These are phyloP conservation scores for Andrena chrysosceles DNA, from an alignment of 2,888 invertebrate genomes.

Conservation along the genomic window DNA sequence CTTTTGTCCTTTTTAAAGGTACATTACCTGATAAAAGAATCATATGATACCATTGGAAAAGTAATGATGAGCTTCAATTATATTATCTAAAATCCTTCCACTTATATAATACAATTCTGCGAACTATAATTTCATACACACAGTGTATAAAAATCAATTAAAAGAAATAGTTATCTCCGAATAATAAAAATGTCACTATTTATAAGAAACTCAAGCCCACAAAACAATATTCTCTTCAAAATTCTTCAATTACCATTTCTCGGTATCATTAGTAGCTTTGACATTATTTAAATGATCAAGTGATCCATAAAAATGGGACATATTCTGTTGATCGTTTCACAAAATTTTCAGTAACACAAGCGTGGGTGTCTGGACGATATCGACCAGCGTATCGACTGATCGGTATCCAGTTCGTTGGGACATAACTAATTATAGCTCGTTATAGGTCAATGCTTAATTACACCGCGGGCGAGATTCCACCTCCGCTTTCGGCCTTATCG, in stretches of 20 bases:
- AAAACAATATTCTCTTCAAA: neutral
- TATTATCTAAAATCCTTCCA: no score
- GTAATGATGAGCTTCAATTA: no score
- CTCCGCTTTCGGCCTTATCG: constrained; percentile 78
- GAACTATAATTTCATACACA: no score
- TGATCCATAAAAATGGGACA: neutral
- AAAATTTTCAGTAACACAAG: constrained; percentile 27
- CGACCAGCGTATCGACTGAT: constrained; percentile 77
- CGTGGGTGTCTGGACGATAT: constrained; percentile 72
- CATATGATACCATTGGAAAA: no score
- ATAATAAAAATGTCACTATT: no score
- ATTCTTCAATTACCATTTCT: neutral
- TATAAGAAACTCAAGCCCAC: neutral
- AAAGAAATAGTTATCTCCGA: no score
- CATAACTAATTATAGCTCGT: constrained; percentile 83
- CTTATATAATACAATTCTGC: no score
- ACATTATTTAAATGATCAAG: neutral
- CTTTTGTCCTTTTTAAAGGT: no score
- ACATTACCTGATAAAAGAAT: no score
- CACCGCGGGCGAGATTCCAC: constrained; percentile 77
- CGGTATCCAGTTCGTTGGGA: constrained; percentile 78
- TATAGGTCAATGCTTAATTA: constrained; percentile 83
- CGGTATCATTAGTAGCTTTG: neutral
- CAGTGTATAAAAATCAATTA: neutral
- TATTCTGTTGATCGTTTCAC: neutral